Conservation (phyloP, 2,797 vertebrate species). For the Vultur gryphus region DNA sequence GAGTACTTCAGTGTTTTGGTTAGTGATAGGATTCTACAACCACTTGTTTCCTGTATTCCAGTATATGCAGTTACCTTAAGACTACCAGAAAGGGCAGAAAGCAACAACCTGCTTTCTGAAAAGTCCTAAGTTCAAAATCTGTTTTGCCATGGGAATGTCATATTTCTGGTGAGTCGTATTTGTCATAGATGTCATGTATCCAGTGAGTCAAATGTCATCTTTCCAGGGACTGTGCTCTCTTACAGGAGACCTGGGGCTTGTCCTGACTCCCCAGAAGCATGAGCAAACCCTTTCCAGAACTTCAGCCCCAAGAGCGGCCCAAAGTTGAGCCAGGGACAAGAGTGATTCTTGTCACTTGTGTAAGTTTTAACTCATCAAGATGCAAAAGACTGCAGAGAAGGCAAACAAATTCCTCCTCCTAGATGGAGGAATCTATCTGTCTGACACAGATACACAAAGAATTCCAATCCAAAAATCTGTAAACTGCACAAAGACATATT, state of each 20-base stretch:
- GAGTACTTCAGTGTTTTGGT: not conserved
- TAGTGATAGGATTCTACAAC: not conserved
- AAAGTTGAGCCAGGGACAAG: not conserved
- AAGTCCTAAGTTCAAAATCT: not conserved
- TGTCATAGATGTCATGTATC: not conserved
- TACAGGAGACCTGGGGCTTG: not conserved
- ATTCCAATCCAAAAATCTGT: not conserved
- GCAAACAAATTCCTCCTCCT: not conserved
- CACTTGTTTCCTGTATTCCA: not conserved
- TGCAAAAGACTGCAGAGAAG: not conserved
- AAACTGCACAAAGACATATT: not conserved
- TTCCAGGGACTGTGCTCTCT: not conserved
- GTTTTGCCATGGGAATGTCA: not conserved
- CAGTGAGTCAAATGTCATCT: not conserved
- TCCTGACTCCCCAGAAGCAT: not conserved
- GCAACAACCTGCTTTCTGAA: not conserved
- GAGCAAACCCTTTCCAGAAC: not conserved
- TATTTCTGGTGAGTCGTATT: not conserved
- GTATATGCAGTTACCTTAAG: not conserved
- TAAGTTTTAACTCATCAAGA: not conserved
- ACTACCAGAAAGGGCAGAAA: not conserved
- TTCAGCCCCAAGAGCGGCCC: not conserved
- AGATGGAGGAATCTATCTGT: not conserved
- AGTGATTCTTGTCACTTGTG: not conserved
- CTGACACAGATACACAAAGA: not conserved